Evolutionary conservation across 1,140 invertebrate genomes (phyloP).

Genomic region (Atopsyche davidsoni): DNA sequence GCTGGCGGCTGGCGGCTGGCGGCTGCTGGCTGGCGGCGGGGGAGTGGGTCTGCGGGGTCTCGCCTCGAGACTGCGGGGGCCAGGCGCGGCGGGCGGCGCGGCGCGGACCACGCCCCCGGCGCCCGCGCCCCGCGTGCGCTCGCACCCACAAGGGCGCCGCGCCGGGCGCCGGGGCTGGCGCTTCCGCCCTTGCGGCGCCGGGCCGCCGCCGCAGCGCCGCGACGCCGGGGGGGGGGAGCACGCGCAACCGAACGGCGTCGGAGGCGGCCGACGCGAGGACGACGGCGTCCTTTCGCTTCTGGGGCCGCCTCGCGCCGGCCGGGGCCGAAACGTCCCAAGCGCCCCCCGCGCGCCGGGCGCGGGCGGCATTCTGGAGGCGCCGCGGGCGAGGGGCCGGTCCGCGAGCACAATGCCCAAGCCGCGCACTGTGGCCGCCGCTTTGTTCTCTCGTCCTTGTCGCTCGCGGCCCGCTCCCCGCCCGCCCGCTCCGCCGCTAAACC

Average conservation of each 20-base stretch:
- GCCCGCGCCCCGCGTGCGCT: conserved; percentile 36
- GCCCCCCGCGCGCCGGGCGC: background rate
- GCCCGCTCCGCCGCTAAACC: conserved; percentile 30
- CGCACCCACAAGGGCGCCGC: conserved; percentile 38
- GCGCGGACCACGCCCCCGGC: conserved; percentile 33
- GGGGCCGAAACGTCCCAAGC: conserved; percentile 4
- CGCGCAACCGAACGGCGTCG: conserved; percentile 1
- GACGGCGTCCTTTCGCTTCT: background rate
- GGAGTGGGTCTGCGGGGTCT: too few relatives aligned
- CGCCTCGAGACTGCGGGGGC: too few relatives aligned
- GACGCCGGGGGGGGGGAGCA: conserved; percentile 25
- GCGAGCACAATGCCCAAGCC: conserved; percentile 20
- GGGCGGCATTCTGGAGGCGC: background rate
- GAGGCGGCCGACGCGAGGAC: conserved; percentile 42
- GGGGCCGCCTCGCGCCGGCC: background rate
- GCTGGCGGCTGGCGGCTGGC: too few relatives aligned
- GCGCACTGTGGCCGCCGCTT: conserved; percentile 27
- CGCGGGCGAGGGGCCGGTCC: conserved; percentile 5
- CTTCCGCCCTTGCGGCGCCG: conserved; percentile 4
- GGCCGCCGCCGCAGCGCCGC: background rate
- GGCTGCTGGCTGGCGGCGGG: too few relatives aligned
- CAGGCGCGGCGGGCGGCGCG: too few relatives aligned
- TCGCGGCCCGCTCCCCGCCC: conserved; percentile 33
- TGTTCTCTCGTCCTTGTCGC: conserved; percentile 23
- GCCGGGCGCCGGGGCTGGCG: background rate